Conservation (phyloP, 2,113 vertebrate species). For the Hiodon tergisus region DNA sequence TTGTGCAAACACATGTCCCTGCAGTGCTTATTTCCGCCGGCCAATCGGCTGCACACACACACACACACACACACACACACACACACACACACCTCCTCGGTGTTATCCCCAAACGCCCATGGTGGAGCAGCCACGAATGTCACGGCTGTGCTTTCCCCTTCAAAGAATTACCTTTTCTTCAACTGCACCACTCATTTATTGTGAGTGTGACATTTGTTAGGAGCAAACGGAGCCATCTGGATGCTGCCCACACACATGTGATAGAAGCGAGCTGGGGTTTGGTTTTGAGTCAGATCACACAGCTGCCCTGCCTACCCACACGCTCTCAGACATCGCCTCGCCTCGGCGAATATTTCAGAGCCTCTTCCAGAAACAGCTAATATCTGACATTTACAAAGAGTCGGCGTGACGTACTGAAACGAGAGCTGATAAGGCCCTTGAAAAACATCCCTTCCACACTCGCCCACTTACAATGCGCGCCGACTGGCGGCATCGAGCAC, state of each 20-base stretch:
- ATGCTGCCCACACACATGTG: conserved; percentile 73
- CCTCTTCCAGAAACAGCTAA: conserved; percentile 55
- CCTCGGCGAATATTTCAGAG: conserved; percentile 44
- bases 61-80: not conserved
- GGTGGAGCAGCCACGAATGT: not conserved
- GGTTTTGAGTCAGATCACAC: conserved; percentile 60
- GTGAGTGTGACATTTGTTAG: conserved; percentile 72
- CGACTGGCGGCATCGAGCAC: not conserved
- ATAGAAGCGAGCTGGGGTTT: conserved; percentile 65
- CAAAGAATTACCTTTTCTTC: conserved; percentile 49
- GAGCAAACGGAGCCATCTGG: conserved; percentile 69
- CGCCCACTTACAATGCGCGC: conserved; percentile 15
- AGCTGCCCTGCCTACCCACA: conserved; percentile 57
- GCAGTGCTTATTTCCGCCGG: too few relatives aligned
- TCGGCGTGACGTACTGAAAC: conserved; percentile 24
- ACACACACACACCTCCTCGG: not conserved
- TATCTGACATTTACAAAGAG: conserved; percentile 67
- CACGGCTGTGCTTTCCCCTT: not conserved
- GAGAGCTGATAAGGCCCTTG: conserved; percentile 21
- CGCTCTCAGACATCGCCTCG: conserved; percentile 57
- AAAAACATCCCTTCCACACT: conserved; percentile 15
- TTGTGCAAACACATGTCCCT: not conserved
- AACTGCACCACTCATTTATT: conserved; percentile 49
- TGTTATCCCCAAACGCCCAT: not conserved
- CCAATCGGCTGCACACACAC: not conserved